A percentile compares a stretch with the other conserved stretches of the same genome.
These are phyloP conservation scores for Echinometra lucunter DNA, from an alignment of 53 echinoderm and acorn worm species.

Conservation along the genomic window DNA sequence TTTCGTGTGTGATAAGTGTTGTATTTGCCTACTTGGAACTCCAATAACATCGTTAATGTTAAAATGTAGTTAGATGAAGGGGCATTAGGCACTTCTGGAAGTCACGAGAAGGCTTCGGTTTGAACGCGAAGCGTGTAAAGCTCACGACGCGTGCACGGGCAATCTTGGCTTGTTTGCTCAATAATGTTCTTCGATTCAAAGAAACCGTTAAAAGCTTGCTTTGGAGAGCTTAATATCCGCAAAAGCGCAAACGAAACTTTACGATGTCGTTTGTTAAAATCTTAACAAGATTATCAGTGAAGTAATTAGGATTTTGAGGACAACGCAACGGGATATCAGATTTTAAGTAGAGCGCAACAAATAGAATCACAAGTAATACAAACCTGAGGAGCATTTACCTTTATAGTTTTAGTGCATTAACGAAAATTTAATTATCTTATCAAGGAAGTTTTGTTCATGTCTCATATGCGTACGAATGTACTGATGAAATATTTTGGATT, in stretches of 20 bases:
- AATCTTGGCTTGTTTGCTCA: conserved; percentile 12
- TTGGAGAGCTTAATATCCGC: conserved; percentile 51
- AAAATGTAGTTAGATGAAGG: conserved; percentile 33
- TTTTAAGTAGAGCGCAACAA: neutral
- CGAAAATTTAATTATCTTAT: neutral
- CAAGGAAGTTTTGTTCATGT: neutral
- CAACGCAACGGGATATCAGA: neutral
- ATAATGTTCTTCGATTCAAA: neutral
- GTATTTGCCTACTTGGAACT: conserved; percentile 51
- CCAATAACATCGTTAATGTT: conserved; percentile 52
- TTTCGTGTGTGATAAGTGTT: conserved; percentile 42
- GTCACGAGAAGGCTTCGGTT: neutral
- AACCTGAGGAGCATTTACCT: neutral
- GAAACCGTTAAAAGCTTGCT: conserved; percentile 19
- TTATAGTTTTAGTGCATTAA: neutral
- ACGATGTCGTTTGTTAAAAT: conserved; percentile 52
- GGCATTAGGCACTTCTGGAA: conserved; percentile 12
- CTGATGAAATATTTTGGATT: neutral
- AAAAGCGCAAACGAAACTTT: conserved; percentile 5
- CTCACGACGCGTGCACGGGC: conserved; percentile 14
- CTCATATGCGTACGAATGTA: neutral
- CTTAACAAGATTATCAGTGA: neutral
- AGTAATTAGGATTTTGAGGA: neutral
- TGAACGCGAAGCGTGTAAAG: conserved; percentile 16
- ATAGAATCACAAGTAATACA: neutral